These are phyloP conservation scores for Eumerus sabulonum DNA, from an alignment of 2,888 invertebrate genomes.

Conservation along the genomic window DNA sequence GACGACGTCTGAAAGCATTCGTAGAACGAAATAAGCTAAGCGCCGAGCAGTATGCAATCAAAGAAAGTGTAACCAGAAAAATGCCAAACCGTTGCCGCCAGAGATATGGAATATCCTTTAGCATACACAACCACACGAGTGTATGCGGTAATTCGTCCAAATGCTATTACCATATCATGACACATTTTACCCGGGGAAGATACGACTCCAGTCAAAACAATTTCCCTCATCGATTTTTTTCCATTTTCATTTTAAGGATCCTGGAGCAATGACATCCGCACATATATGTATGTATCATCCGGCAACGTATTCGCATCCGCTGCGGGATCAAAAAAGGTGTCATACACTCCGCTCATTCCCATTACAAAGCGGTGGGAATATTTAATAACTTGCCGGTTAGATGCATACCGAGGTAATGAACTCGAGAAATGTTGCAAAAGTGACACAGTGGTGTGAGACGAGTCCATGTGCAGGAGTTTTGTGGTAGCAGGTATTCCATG, in stretches of 20 bases:
- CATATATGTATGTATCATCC: no score
- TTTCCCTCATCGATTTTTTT: slow-evolving; percentile 25
- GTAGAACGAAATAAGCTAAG: slow-evolving; percentile 49
- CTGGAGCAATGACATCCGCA: neutral
- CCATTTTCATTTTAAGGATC: neutral
- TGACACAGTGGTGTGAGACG: no score
- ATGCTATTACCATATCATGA: slow-evolving; percentile 56
- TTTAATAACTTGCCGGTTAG: no score
- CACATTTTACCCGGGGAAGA: slow-evolving; percentile 44
- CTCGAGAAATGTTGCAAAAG: no score
- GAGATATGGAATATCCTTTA: neutral
- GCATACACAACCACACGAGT: slow-evolving; percentile 8
- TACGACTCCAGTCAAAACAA: slow-evolving; percentile 52
- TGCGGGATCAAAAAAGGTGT: no score
- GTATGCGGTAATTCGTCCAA: slow-evolving; percentile 60
- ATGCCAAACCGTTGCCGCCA: neutral
- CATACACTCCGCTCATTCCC: no score
- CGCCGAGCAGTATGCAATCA: slow-evolving; percentile 42
- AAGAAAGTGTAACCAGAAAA: slow-evolving; percentile 24
- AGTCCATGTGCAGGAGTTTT: no score
- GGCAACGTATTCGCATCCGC: no score
- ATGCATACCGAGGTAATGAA: no score
- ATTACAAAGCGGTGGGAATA: no score
- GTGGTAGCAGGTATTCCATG: no score
- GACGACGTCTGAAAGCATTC: slow-evolving; percentile 46